Base-by-base conservation (phyloP, 2,888 invertebrate species). In the Diaprepes abbreviatus region DNA sequence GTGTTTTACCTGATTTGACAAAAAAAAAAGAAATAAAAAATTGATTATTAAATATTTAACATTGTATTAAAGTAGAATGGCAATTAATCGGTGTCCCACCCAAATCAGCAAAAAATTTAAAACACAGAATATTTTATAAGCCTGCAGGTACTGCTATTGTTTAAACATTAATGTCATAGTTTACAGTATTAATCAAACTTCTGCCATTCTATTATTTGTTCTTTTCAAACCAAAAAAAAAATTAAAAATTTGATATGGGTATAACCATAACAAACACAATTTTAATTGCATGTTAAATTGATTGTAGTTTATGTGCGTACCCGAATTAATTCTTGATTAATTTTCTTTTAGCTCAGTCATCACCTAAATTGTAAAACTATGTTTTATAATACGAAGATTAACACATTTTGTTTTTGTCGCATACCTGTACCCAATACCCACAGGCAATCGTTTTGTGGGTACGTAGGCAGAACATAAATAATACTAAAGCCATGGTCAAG, bases 401-500 rank as follows among this genome's bases (percentile, higher is more conserved):
- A 36, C 36, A 33, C 36, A 12, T 45, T 45, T 24, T 33, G 24
- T 50, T 40, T 60, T 55, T 55, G 54, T 54, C 54, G 33, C 33
- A 19, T 36, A 54, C 63, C 54, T 43, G 54, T 63, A 54, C 43
- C 21, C 31, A 57, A 65, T 45, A 63, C 65, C 65, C 57, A 57
- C 57, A 17, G 65, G 38, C 21, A 17, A 59, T 52, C 19, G 52
- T 60, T 57, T 68, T 36, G 57, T 68, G 58, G 48, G 55, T 52
- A 67, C 62, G 68, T 64, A 48, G 64, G 64, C 24, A 24, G 58
- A 28, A 50, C 48, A 50, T 50, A 69, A 69, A 59, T 69, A 64
- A 64, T 59, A 43, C 33, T 64, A 60, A 45, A 52, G 54, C 55
- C 70, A 66, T 55, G 65, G 70, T 66, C 66, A 66, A 70, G 66